A percentile compares a stretch with the other conserved stretches of the same genome.
phyloP scores from a whole-genome alignment of 2,797 vertebrate genomes.

The Scyliorhinus canicula region DNA sequence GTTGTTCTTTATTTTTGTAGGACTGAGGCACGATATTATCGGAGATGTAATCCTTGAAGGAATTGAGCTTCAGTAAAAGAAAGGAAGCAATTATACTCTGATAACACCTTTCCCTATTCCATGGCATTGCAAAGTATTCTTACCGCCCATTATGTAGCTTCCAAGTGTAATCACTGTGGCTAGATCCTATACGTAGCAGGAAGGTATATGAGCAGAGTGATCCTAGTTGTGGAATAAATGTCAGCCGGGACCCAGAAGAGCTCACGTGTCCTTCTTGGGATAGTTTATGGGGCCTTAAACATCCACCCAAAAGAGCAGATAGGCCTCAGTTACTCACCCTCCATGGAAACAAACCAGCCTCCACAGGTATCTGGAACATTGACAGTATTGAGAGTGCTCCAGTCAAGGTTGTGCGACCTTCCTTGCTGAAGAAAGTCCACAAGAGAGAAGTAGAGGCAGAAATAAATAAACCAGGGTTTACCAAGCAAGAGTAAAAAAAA shows the following conservation, averaged over 20 bases:
- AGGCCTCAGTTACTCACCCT: neutral
- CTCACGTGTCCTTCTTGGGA: neutral
- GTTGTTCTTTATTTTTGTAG: neutral
- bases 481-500: constrained; percentile 6
- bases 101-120: neutral
- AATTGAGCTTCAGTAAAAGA: neutral
- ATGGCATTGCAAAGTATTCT: neutral
- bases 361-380: neutral
- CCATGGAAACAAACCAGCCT: neutral
- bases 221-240: neutral
- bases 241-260: too few species aligned
- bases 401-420: neutral
- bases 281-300: neutral
- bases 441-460: neutral
- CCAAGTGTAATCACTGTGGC: neutral
- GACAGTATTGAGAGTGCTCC: neutral
- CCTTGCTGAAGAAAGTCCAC: neutral
- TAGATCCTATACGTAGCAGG: neutral
- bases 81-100: neutral
- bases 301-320: neutral
- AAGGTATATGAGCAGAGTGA: neutral
- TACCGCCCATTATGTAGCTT: neutral
- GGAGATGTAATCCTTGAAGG: neutral
- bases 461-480: neutral
- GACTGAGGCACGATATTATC: too few species aligned